These are phyloP conservation scores for Drosophila serrata DNA, from an alignment of 1,140 invertebrate species.

Conservation along the genomic window DNA sequence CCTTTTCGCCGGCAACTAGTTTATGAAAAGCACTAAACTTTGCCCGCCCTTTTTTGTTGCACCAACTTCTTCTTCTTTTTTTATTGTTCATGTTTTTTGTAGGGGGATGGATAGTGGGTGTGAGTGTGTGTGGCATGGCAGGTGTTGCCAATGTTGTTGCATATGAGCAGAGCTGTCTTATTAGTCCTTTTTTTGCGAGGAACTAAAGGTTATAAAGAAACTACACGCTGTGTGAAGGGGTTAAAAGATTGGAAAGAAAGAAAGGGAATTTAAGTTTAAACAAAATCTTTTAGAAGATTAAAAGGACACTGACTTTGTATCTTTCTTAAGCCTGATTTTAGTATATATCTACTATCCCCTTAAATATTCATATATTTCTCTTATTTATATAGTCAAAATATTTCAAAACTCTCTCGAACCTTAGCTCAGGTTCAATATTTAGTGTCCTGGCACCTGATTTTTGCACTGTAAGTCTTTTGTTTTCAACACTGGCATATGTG, in stretches of 20 bases:
- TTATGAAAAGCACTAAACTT: conserved; percentile 76
- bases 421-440: conserved; percentile 1
- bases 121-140: conserved; percentile 10
- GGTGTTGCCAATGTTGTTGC: conserved; percentile 42
- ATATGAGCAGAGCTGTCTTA: conserved; percentile 27
- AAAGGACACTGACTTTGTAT: background rate
- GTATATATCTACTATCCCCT: background rate
- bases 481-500: conserved; percentile 25
- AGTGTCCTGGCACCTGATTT: conserved; percentile 12
- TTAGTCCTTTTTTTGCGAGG: background rate
- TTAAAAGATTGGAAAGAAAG: background rate
- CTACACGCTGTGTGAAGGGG: background rate
- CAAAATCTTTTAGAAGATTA: background rate
- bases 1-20: conserved; percentile 43
- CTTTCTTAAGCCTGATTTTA: background rate
- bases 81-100: background rate
- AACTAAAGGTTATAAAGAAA: background rate
- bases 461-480: conserved; percentile 5
- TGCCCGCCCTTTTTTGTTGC: conserved; percentile 53
- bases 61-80: conserved; percentile 23
- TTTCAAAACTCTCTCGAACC: background rate
- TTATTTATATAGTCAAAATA: background rate
- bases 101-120: conserved; percentile 11
- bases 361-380: no score
- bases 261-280: background rate